Base-by-base conservation (phyloP, 2,797 vertebrate species). In the Pygocentrus nattereri region DNA sequence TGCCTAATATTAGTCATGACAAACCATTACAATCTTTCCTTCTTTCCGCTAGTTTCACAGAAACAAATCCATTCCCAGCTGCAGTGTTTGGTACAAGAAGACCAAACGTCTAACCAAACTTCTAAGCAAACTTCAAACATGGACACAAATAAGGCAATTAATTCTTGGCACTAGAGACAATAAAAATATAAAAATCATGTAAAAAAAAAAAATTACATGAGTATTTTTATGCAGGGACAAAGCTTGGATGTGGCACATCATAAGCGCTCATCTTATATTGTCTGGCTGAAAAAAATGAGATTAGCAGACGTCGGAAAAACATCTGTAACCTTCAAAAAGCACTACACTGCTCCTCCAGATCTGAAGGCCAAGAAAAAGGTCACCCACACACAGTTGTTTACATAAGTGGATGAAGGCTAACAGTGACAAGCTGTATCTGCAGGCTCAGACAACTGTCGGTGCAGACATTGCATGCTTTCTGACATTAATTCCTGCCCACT, bases 281-380 rank as follows among this genome's bases (percentile, higher is more conserved):
- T 61, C 65, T 15, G 19, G 27, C 23, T 25, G 44, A 49, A 41
- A 49, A 34, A 58, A 21, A 44, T 6, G 21, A 62, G 56, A 47
- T 59, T 47, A 15, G 8, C 8, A 59, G 12, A 70, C 23, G 21
- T 71, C 5, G 34, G 49, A 68, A 47, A 79, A 23, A 30, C 58
- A 61, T 47, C 47, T 62, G 27, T 74, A 69, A 47, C 76, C 61
- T 85, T 91, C 84, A 78, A 89, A 89, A 92, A 92, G 93, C 92
- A 88, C 89, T 88, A 84, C 82, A 44, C 30, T 41, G 27, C 38
- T 56, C 30, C 44, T 50, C 30, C 21, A n/a, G 41, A 64, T 71
- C n/a, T 68, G 49, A 56, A 74, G 23, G 71, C 61, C 74, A 52
- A 61, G 61, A 21, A 54, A 30, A 76, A 78, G 56, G 85, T 70